Evolutionary conservation across 92 coral and sea anemone genomes (phyloP), one percentile per base, ranked within the genome.

Genomic region (Zoanthus gigantus): DNA sequence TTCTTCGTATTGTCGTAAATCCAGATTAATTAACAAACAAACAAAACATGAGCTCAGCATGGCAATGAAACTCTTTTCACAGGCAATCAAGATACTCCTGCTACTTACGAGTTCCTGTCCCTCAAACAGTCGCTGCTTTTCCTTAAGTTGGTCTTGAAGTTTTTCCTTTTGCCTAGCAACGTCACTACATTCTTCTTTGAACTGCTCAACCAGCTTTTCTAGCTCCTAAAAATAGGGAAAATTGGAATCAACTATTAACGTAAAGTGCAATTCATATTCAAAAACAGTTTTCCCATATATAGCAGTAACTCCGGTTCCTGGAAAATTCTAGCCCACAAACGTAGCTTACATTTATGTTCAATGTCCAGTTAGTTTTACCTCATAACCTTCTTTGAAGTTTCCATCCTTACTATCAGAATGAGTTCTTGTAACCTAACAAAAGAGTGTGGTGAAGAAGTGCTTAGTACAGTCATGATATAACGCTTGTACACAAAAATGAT

Each of bases 101-200:
- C 44, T 31, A 90, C 98, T 84, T 30, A 94, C 97, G 78, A 94
- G 90, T 76, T 94, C 95, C 31, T 90, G 91, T 17, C 98, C 93
- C 90, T 95, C 99, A 3, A 88, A 88, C n/a, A 84, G 68, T 48
- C 98, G 89, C 73, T 95, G 83, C 69, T 91, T 95, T 47, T 95
- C 99, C 48, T 92, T 93, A 83, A 96, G 50, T 7, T 95, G 97
- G 71, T 92, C 96, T 74, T 92, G 95, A 71, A 93, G 76, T 78
- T 94, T 95, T 88, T 96, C 98, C 17, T 86, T 88, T 7, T 89
- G 45, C 66, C 83, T 77, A 65, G 77, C 88, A 2, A 91, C 48
- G 74, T 89, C 83, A 48, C 58, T 69, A 81, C 88, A 92, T 68
- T 95, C 93, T 45, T 95, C 97, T 74, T 86, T 95, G 53, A 95